These are phyloP conservation scores for Gambusia yucatana DNA, from an alignment of 2,797 vertebrate species.

Conservation along the genomic window DNA sequence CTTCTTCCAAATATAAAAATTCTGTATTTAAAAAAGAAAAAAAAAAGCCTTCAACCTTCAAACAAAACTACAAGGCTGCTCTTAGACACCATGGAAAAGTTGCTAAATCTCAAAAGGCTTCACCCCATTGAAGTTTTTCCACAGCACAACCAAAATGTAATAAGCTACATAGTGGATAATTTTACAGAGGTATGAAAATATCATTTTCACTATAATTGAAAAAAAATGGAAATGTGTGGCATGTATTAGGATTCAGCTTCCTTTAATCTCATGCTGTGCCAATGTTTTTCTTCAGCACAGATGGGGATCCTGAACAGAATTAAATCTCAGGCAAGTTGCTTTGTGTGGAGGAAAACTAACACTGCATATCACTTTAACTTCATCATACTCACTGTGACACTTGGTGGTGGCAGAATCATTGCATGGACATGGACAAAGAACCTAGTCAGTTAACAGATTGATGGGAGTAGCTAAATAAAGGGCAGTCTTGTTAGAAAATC, in stretches of 20 bases:
- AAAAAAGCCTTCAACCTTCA: constrained; percentile 45
- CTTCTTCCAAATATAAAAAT: constrained; percentile 47
- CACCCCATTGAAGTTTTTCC: background rate
- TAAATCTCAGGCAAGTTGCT: background rate
- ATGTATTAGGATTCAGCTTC: background rate
- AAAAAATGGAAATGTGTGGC: background rate
- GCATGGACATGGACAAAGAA: background rate
- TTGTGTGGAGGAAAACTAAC: background rate
- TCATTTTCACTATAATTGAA: background rate
- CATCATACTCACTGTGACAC: background rate
- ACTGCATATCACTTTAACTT: background rate
- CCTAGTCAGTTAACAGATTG: background rate
- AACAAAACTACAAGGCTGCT: constrained; percentile 4
- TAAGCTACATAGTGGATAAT: background rate
- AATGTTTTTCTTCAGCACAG: background rate
- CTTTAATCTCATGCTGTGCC: background rate
- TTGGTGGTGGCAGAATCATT: background rate
- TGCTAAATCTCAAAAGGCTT: background rate
- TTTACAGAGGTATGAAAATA: background rate
- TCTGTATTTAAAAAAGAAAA: constrained; percentile 34
- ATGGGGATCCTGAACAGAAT: background rate
- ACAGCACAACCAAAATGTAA: background rate
- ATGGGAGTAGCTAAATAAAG: background rate
- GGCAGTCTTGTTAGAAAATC: background rate
- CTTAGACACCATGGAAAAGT: background rate